Evolutionary conservation across 2,797 vertebrate species (phyloP), one percentile per base, ranked within the genome.

Genomic region (Sebastes goodei): DNA sequence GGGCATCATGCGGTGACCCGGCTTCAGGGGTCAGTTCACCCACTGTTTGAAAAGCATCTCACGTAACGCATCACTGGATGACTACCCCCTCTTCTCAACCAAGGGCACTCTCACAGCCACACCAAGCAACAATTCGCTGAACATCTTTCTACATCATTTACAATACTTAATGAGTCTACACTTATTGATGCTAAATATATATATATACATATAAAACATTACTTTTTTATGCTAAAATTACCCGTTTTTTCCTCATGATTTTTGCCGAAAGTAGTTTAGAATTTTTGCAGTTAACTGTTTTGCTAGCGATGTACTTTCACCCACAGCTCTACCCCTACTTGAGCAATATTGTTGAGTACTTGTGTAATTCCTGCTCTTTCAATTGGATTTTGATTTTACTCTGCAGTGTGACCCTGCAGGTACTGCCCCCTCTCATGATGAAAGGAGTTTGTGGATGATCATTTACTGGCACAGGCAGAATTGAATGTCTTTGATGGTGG

Each of bases 21-120:
- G 88, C 92, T 92, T 94, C 89, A 94, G 89, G 93, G 93, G 91
- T 95, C 94, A 95, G 25, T 94, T 93, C 93, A 90, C 90, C 81
- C 92, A 88, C 85, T 93, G 90, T 93, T 94, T 94, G 87, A 91
- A 89, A 93, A 93, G 89, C 90, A 93, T 91, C 93, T 93, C 89
- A 92, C 85, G 87, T 90, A 93, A 94, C 71, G 83, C 88, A 91
- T 93, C 90, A 81, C 81, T 93, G 89, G 85, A 81, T 83, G 74
- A 63, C 86, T 72, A 63, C 88, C 80, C 81, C 81, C 79, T 81
- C 76, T 53, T 79, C 81, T 82, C 79, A 86, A 73, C 60, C 12
- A 65, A 75, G 76, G 70, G 76, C 61, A 53, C 75, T 81, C 86
- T 82, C 38, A 85, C 73, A 81, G 76, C 72, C 79, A 74, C 84